phyloP scores from a whole-genome alignment of 53 echinoderm and acorn worm species.

The Apostichopus leukothele region DNA sequence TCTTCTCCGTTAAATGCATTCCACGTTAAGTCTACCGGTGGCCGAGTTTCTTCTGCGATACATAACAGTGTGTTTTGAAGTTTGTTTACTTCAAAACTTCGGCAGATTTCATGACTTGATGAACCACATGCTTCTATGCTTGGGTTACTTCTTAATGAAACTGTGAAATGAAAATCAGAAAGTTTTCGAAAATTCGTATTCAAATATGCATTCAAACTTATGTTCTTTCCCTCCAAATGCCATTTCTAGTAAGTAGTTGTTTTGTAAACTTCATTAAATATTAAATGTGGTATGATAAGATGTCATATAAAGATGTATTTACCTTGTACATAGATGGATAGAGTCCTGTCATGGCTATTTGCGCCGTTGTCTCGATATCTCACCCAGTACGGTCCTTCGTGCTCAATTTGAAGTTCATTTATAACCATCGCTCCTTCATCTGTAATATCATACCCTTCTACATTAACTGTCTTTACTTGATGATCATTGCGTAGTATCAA shows the following conservation, averaged over 20 bases:
- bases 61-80: background rate
- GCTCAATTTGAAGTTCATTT: background rate
- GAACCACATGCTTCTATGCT: background rate
- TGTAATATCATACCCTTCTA: background rate
- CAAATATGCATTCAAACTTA: no score
- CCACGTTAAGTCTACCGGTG: background rate
- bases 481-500: background rate
- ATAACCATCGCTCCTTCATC: constrained; percentile 10
- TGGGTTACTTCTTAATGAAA: background rate
- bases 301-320: background rate
- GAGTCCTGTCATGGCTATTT: background rate
- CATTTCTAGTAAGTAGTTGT: no score
- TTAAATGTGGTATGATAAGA: no score
- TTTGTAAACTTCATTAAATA: no score
- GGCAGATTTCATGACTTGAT: background rate
- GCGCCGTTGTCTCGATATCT: background rate
- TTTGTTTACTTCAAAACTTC: background rate
- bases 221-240: no score
- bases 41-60: background rate
- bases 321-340: background rate
- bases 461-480: background rate
- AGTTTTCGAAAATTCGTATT: no score
- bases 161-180: no score
- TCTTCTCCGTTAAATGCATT: background rate
- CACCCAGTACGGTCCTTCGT: background rate